Evolutionary conservation across 2,888 invertebrate species (phyloP), one percentile per base, ranked within the genome.

Genomic region (Hydrotaea diabolus): DNA sequence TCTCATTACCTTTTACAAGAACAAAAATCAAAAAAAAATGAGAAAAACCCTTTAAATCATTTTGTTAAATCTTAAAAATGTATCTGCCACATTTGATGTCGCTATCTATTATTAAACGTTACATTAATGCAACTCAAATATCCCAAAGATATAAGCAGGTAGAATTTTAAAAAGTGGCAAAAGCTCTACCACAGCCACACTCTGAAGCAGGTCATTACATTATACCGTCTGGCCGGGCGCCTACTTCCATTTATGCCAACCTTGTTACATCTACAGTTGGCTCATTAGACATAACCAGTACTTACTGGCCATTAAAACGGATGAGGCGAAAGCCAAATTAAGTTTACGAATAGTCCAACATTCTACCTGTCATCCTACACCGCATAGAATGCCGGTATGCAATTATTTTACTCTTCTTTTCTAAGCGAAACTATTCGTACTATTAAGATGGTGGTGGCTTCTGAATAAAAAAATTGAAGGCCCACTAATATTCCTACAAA

Each of bases 281-380:
- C 66, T 74, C 46, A 49, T 80, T 69, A 49, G 69, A 69, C 2
- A 62, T 64, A 79, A 79, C 79, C 73, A 55, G 73, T 73, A 80
- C 69, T 80, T 80, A 80, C 80, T 74, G 80, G 57, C 57, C 74
- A 75, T 80, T 80, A 79, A 69, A 80, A 75, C 57, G 57, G 57
- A 77, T 73, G 57, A 80, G 43, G 36, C 23, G 9, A 74, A 15
- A 43, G 39, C 13, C 31, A 78, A 72, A 72, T 72, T 78, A 13
- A 78, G 53, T 72, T 72, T 72, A 72, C 23, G 59, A 62, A 77
- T 26, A n/a, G 26, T n/a, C 49, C 15, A n/a, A 0, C 43, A 69
- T 13, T 19, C 13, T 21, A 15, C 26, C 59, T 0, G 15, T 26
- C 26, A 23, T 39, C 13, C 39, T 3, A 39, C 9, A 39, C 39